Evolutionary conservation across 1,140 invertebrate species (phyloP), one percentile per base, ranked within the genome.

Genomic region (Diorhabda sublineata): DNA sequence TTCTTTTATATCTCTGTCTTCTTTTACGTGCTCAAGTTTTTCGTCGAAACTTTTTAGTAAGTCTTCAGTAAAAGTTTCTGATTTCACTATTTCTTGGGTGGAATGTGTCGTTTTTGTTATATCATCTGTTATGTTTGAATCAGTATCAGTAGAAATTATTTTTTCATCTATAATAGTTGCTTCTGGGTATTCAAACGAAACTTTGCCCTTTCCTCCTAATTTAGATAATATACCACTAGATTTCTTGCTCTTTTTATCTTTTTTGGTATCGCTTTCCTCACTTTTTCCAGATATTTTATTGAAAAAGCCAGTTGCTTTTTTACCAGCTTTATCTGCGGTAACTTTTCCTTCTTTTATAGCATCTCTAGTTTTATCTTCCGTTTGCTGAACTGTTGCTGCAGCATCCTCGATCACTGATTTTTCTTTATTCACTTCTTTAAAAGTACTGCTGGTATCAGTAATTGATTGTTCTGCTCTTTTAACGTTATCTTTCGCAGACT

Each of bases 21-120:
- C 65, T 66, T 68, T 72, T 7, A 69, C 67, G 60, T 66, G 11
- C 61, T 73, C 72, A n/a, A 73, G 3, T 47, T 71, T 71, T 26
- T 58, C 60, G n/a, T 73, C 72, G 43, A 73, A 71, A 43, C 66
- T 73, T 42, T 73, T 61, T 5, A 73, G 45, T 9, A 73, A 61
- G 2, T 74, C 72, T 47, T 64, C 58, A 11, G 69, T 66, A 64
- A 74, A 71, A 62, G 47, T 69, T 42, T 65, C 8, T 3, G 65
- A 45, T 42, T 61, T 42, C 42, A 8, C 26, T 58, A 26, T 58
- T 4, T 7, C 7, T 41, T 61, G 3, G 9, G 8, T 41, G n/a
- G 42, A 41, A 43, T 42, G 26, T 61, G n/a, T 6, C 41, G 47
- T 52, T 52, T 52, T 41, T 43, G 11, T 8, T 2, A 61, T 4